Evolutionary conservation across 2,113 vertebrate species (phyloP).

Genomic region (Gambusia affinis): DNA sequence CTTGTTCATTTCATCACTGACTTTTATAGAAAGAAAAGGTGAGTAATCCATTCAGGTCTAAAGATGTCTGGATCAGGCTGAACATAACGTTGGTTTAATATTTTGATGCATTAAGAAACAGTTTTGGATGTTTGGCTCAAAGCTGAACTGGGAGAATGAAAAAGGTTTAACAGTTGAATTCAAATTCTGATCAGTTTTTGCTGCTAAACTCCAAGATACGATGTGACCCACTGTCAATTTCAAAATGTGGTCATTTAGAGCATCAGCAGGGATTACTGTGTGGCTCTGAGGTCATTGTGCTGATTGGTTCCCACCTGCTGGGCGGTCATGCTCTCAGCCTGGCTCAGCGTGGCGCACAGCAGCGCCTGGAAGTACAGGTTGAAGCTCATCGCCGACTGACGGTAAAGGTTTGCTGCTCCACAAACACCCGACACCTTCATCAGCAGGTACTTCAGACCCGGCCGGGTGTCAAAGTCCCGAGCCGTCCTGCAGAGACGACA

Average conservation of each 20-base stretch:
- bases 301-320: slow-evolving; percentile 76
- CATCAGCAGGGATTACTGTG: not conserved
- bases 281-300: not conserved
- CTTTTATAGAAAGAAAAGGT: not conserved
- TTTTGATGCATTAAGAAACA: too few species aligned
- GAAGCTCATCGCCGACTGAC: slow-evolving; percentile 97
- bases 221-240: not conserved
- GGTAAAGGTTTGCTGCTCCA: slow-evolving; percentile 93
- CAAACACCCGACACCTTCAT: slow-evolving; percentile 97
- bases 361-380: slow-evolving; percentile 95
- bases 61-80: not conserved
- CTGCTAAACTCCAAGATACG: not conserved
- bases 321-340: slow-evolving; percentile 88
- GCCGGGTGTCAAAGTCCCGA: slow-evolving; percentile 94
- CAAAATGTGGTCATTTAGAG: not conserved
- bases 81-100: not conserved
- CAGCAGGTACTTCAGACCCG: slow-evolving; percentile 94
- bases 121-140: too few species aligned
- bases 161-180: not conserved
- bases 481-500: slow-evolving; percentile 80
- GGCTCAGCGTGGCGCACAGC: slow-evolving; percentile 89
- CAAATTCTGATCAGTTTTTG: not conserved
- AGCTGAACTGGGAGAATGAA: not conserved
- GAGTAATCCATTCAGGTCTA: not conserved
- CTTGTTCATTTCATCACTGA: too few species aligned